phyloP scores from a whole-genome alignment of 53 echinoderm and acorn worm genomes.

The Astropecten irregularis region DNA sequence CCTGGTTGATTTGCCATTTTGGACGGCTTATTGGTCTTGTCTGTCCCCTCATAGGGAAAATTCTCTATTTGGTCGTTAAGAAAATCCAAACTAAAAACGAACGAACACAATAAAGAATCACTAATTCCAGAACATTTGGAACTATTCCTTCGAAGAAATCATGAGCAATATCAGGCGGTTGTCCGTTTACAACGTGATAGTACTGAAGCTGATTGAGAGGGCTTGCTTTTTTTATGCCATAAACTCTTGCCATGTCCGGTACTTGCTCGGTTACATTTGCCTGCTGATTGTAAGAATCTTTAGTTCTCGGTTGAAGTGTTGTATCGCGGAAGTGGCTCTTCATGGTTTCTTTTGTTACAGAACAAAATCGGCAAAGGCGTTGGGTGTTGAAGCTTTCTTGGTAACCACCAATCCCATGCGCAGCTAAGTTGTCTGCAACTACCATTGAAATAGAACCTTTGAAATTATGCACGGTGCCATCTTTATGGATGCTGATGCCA shows the following conservation, averaged over 20 bases:
- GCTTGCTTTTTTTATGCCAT: constrained; percentile 50
- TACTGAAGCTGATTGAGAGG: constrained; percentile 45
- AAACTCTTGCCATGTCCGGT: constrained; percentile 12
- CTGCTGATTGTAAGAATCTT: constrained; percentile 35
- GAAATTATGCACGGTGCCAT: constrained; percentile 22
- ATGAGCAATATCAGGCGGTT: constrained; percentile 59
- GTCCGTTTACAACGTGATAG: constrained; percentile 46
- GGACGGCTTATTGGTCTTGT: constrained; percentile 46
- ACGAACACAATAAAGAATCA: constrained; percentile 35
- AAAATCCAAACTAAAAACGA: constrained; percentile 47
- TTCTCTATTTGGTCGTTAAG: constrained; percentile 28
- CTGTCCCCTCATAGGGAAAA: constrained; percentile 34
- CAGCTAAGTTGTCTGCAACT: no score
- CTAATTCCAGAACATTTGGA: constrained; percentile 26
- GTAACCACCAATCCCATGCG: constrained; percentile 19
- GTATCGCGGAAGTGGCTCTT: constrained; percentile 8
- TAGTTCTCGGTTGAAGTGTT: not conserved
- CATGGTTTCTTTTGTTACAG: not conserved
- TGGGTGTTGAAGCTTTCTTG: constrained; percentile 31
- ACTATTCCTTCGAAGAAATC: constrained; percentile 67
- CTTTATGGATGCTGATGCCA: constrained; percentile 34
- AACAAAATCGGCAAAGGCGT: constrained; percentile 32
- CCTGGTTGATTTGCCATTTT: not conserved
- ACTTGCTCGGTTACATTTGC: constrained; percentile 17
- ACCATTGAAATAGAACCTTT: constrained; percentile 42